Evolutionary conservation across 2,797 vertebrate species (phyloP).

Genomic region (Paratrypauchen microcephalus): DNA sequence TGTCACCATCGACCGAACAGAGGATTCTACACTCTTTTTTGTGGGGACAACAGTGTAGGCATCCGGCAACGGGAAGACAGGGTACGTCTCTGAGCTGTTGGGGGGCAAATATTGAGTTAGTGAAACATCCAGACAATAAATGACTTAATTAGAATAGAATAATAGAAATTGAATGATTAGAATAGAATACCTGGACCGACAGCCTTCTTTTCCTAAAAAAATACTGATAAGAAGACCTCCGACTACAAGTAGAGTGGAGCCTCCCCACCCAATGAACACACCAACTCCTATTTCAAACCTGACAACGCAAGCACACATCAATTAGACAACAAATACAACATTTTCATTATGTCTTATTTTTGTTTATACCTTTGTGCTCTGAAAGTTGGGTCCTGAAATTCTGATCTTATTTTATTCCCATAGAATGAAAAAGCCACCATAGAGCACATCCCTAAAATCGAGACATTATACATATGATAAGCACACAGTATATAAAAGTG

Average conservation of each 20-base stretch:
- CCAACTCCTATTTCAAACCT: slow-evolving; percentile 95
- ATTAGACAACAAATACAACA: neutral
- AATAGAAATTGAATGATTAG: neutral
- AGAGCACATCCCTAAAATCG: slow-evolving; percentile 73
- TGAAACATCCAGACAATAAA: neutral
- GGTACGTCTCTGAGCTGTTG: slow-evolving; percentile 52
- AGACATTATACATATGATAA: neutral
- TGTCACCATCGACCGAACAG: slow-evolving; percentile 24
- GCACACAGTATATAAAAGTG: neutral
- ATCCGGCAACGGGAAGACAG: slow-evolving; percentile 30
- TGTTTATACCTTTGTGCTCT: slow-evolving; percentile 69
- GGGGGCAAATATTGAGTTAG: slow-evolving; percentile 2
- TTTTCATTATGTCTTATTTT: neutral
- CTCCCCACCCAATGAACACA: slow-evolving; percentile 93
- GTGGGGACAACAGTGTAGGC: slow-evolving; percentile 32
- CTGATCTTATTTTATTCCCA: slow-evolving; percentile 71
- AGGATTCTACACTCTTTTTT: slow-evolving; percentile 37
- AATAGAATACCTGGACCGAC: slow-evolving; percentile 60
- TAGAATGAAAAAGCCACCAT: slow-evolving; percentile 77
- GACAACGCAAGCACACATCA: slow-evolving; percentile 11
- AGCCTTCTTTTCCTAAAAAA: slow-evolving; percentile 72
- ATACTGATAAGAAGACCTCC: slow-evolving; percentile 89
- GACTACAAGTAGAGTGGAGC: slow-evolving; percentile 86
- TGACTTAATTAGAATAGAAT: neutral
- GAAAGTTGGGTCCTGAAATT: slow-evolving; percentile 73